Percentiles rank a stretch among this genome's conserved stretches.
Evolutionary conservation across 2,888 invertebrate genomes (phyloP).

Genomic region (Sinopyrophorus schimmeli): DNA sequence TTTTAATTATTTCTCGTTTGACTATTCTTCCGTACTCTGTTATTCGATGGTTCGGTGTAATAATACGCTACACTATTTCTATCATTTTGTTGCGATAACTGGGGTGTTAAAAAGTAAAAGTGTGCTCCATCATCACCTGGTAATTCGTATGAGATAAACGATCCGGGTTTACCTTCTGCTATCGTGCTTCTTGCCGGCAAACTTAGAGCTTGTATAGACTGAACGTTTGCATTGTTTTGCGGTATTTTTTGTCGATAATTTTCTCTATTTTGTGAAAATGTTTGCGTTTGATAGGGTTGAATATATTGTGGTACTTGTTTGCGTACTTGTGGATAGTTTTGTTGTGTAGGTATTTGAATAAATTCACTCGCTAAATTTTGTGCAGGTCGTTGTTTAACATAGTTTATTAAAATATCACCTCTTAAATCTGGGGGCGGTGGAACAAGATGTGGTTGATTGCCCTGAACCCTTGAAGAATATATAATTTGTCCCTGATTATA

Average conservation of each 20-base stretch:
- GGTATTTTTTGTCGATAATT: constrained; percentile 20
- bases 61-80: constrained; percentile 9
- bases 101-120: constrained; percentile 78
- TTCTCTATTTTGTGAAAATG: constrained; percentile 36
- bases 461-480: background rate
- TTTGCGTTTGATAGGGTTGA: constrained; percentile 7
- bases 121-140: constrained; percentile 78
- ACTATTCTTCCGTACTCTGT: constrained; percentile 4
- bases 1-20: constrained; percentile 1
- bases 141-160: constrained; percentile 71
- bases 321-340: constrained; percentile 37
- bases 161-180: constrained; percentile 58
- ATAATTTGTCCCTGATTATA: constrained; percentile 1
- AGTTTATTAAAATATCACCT: constrained; percentile 71
- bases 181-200: constrained; percentile 32
- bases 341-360: constrained; percentile 48
- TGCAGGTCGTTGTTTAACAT: constrained; percentile 61
- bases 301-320: constrained; percentile 35
- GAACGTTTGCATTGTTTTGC: constrained; percentile 33
- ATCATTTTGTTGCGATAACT: constrained; percentile 55
- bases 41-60: constrained; percentile 9
- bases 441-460: constrained; percentile 4
- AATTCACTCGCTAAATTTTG: constrained; percentile 65
- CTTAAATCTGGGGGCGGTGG: background rate
- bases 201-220: constrained; percentile 32